A percentile compares a stretch with the other conserved stretches of the same genome.
These are phyloP conservation scores for Euura lappo DNA, from an alignment of 1,140 invertebrate genomes.

Conservation along the genomic window DNA sequence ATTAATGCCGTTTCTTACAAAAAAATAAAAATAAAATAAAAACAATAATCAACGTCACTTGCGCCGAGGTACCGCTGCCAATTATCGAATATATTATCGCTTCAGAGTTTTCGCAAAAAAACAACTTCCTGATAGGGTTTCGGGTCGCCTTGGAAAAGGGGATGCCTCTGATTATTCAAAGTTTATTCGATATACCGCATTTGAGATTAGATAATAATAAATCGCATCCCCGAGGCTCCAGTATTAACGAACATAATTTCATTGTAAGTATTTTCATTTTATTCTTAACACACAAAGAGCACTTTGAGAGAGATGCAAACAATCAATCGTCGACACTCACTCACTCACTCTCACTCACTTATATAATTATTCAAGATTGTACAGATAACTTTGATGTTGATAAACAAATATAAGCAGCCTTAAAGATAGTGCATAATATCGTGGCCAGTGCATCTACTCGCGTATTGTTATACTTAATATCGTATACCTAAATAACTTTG, in stretches of 20 bases:
- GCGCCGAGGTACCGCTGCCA: slow-evolving; percentile 8
- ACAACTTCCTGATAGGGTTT: background rate
- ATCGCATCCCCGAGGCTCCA: background rate
- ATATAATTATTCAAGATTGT: slow-evolving; percentile 40
- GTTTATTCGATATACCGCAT: background rate
- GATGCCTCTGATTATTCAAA: background rate
- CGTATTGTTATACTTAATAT: slow-evolving; percentile 56
- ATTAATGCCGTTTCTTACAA: slow-evolving; percentile 29
- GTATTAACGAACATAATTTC: background rate
- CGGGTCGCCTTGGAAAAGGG: background rate
- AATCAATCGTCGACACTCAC: slow-evolving; percentile 23
- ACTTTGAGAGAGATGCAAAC: slow-evolving; percentile 6
- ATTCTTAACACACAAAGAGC: background rate
- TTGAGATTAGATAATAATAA: background rate
- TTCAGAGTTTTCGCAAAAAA: background rate
- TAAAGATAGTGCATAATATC: slow-evolving; percentile 56
- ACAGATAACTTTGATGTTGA: slow-evolving; percentile 42
- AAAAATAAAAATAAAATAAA: too few species aligned
- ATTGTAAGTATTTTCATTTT: slow-evolving; percentile 8
- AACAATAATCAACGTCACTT: slow-evolving; percentile 48
- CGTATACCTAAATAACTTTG: slow-evolving; percentile 62
- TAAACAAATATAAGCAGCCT: slow-evolving; percentile 47
- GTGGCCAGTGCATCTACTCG: slow-evolving; percentile 61
- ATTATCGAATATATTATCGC: background rate
- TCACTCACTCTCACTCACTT: too few species aligned